These are phyloP conservation scores for Macrotus californicus DNA, from an alignment of 2,113 vertebrate genomes.

Conservation along the genomic window DNA sequence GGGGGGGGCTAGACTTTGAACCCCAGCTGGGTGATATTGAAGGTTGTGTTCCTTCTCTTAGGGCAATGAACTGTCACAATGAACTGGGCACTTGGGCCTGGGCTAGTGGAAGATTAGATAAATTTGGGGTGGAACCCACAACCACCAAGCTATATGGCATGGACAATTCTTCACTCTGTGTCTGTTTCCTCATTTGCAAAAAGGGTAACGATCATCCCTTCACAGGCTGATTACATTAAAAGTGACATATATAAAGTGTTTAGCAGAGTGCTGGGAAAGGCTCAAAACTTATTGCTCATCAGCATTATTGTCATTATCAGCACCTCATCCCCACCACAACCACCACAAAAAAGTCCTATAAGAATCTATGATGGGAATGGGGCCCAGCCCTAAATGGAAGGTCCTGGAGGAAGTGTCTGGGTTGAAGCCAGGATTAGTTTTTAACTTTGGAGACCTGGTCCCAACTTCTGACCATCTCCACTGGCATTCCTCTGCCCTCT, in stretches of 20 bases:
- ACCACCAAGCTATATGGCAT: neutral
- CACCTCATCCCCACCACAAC: no score
- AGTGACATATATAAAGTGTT: neutral
- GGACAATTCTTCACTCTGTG: neutral
- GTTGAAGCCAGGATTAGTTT: neutral
- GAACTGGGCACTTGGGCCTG: neutral
- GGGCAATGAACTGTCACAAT: neutral
- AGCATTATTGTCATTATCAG: neutral
- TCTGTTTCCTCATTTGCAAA: neutral
- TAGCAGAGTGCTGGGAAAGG: neutral
- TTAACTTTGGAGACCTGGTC: neutral
- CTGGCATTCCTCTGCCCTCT: no score
- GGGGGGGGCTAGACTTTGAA: neutral
- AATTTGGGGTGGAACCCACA: neutral
- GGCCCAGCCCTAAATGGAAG: neutral
- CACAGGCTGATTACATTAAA: fast-evolving
- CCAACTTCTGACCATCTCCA: neutral
- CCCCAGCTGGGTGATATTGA: neutral
- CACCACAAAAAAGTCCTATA: no score
- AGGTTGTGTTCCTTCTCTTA: neutral
- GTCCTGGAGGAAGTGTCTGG: no score
- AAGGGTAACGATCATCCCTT: neutral
- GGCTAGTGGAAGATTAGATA: neutral
- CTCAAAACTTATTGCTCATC: neutral
- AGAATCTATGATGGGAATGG: neutral